Percentiles rank a stretch among this genome's conserved stretches.
Conservation (phyloP, 2,888 invertebrate species). For the Paralinhomoeus sp. region DNA sequence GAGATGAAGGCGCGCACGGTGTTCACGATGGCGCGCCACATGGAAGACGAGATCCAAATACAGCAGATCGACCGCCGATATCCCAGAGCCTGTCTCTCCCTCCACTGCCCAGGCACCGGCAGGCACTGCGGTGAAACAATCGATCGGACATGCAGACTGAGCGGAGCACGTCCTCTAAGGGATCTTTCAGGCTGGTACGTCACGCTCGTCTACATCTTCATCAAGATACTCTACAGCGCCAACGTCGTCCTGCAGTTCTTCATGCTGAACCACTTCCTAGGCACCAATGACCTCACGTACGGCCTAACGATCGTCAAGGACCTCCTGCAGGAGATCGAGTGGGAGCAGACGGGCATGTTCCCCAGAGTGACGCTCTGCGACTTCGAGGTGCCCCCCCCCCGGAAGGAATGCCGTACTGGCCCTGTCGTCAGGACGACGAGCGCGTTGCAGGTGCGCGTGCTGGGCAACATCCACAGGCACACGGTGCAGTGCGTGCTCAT, state of each 20-base stretch:
- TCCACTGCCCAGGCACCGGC: background rate
- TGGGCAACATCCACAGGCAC: slow-evolving; percentile 24
- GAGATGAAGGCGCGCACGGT: slow-evolving; percentile 24
- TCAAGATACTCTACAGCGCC: slow-evolving; percentile 22
- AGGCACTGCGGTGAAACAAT: slow-evolving; percentile 1
- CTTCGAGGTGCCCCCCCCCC: slow-evolving; percentile 14
- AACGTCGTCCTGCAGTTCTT: slow-evolving; percentile 23
- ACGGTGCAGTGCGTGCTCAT: slow-evolving; percentile 25
- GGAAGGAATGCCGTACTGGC: too few species aligned
- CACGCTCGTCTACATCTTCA: slow-evolving; percentile 23
- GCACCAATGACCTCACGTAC: slow-evolving; percentile 21
- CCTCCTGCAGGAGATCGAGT: slow-evolving; percentile 22
- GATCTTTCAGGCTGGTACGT: slow-evolving; percentile 25
- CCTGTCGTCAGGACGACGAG: background rate
- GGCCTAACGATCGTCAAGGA: slow-evolving; percentile 23
- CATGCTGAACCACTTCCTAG: slow-evolving; percentile 21
- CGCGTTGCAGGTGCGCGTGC: slow-evolving; percentile 17
- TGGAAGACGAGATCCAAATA: slow-evolving; percentile 24
- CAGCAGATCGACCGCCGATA: background rate
- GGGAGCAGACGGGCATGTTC: slow-evolving; percentile 26
- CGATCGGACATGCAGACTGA: too few species aligned
- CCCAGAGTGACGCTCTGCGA: slow-evolving; percentile 25
- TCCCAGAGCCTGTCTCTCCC: background rate
- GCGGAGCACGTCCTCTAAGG: slow-evolving; percentile 9
- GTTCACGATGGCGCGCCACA: slow-evolving; percentile 25